Conservation (phyloP, 2,888 invertebrate genomes). For the Nasonovia ribisnigri region DNA sequence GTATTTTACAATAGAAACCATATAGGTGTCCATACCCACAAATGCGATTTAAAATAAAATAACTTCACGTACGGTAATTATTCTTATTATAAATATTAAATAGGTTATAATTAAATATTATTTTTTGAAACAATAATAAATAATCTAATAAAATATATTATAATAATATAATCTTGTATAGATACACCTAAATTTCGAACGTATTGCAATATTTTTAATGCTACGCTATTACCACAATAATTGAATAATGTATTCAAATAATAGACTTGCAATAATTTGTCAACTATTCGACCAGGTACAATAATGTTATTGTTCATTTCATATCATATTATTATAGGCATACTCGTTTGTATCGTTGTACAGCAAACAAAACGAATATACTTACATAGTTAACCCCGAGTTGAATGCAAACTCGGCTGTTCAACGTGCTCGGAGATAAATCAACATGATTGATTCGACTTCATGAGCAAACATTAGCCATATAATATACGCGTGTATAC, state of each 20-base stretch:
- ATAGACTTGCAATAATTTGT: background rate
- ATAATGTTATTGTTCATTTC: background rate
- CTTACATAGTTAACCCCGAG: conserved; percentile 11
- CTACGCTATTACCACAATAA: background rate
- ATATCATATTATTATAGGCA: background rate
- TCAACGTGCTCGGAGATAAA: conserved; percentile 50
- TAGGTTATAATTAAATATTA: no score
- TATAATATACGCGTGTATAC: conserved; percentile 1
- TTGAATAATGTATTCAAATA: background rate
- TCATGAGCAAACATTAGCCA: conserved; percentile 61
- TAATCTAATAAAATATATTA: no score
- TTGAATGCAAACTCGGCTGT: conserved; percentile 45
- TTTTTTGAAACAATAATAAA: no score
- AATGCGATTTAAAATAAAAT: no score
- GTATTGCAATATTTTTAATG: background rate
- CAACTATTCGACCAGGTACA: background rate
- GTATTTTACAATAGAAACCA: no score
- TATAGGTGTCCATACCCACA: no score
- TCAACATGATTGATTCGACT: conserved; percentile 64
- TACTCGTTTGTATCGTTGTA: conserved; percentile 35
- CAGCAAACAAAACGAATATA: conserved; percentile 38
- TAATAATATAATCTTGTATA: background rate
- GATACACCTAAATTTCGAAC: background rate
- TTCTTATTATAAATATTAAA: no score
- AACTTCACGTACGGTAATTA: no score